These are phyloP conservation scores for Apistogramma diplotaenia DNA, from an alignment of 2,113 vertebrate genomes.

Conservation along the genomic window DNA sequence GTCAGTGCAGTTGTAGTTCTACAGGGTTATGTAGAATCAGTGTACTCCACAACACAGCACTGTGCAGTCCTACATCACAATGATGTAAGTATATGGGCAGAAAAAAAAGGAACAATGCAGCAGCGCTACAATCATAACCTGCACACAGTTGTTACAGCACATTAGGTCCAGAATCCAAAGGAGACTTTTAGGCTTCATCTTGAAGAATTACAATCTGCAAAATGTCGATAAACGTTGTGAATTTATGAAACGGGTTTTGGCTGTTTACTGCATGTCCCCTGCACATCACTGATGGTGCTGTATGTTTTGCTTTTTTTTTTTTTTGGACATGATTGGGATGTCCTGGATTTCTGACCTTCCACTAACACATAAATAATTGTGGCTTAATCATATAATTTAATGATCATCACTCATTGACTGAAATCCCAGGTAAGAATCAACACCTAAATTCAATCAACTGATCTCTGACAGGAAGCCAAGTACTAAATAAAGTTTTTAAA, in stretches of 20 bases:
- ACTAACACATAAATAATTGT: neutral
- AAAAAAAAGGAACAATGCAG: neutral
- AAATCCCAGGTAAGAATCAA: slow-evolving; percentile 1
- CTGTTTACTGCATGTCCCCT: neutral
- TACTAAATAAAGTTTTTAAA: neutral
- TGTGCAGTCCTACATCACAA: neutral
- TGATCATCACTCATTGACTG: neutral
- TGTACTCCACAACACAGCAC: neutral
- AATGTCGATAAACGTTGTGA: neutral
- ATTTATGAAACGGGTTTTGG: neutral
- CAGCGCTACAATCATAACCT: neutral
- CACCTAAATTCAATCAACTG: neutral
- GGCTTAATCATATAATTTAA: neutral
- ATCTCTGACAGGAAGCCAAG: slow-evolving; percentile 3
- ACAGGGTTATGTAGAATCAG: neutral
- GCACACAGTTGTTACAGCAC: neutral
- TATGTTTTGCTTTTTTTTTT: neutral
- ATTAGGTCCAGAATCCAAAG: neutral
- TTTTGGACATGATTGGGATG: neutral
- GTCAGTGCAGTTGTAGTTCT: neutral
- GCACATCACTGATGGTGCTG: neutral
- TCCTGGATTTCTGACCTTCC: slow-evolving; percentile 12
- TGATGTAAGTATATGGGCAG: neutral
- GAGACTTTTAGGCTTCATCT: neutral
- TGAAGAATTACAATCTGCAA: neutral